Conservation (phyloP, 2,888 invertebrate genomes). For the Oxycera nigricornis region DNA sequence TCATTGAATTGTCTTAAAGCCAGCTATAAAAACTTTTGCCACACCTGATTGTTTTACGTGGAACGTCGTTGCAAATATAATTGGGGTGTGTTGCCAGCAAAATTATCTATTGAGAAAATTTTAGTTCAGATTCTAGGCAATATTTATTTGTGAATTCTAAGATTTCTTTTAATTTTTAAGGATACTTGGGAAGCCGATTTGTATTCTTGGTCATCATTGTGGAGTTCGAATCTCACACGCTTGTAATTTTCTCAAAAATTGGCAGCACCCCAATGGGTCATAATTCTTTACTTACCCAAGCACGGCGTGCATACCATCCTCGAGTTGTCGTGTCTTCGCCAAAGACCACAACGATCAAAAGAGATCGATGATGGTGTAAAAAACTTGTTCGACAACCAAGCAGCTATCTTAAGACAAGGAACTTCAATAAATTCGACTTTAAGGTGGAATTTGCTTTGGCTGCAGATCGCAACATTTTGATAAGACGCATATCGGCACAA, state of each 20-base stretch:
- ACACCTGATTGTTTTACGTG: constrained; percentile 6
- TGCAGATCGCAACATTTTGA: constrained; percentile 37
- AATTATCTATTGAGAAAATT: not conserved
- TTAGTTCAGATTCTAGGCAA: not conserved
- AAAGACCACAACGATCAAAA: not conserved
- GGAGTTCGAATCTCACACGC: not conserved
- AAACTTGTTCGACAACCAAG: constrained; percentile 35
- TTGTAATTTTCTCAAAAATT: not conserved
- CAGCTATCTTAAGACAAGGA: constrained; percentile 23
- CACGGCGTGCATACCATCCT: not conserved
- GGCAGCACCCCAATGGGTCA: not conserved
- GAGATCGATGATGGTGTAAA: constrained; percentile 39
- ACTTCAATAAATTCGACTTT: constrained; percentile 18
- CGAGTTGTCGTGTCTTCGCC: not conserved
- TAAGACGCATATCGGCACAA: constrained; percentile 30
- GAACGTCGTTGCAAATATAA: not conserved
- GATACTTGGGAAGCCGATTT: no score
- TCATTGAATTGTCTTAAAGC: constrained; percentile 33
- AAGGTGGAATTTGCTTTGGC: constrained; percentile 36
- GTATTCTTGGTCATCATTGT: no score
- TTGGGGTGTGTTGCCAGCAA: not conserved
- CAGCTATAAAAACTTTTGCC: constrained; percentile 10
- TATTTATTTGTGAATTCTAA: no score
- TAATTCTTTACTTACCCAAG: not conserved
- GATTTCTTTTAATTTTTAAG: no score